Conservation (phyloP, 2,797 vertebrate genomes). For the Mustela erminea region DNA sequence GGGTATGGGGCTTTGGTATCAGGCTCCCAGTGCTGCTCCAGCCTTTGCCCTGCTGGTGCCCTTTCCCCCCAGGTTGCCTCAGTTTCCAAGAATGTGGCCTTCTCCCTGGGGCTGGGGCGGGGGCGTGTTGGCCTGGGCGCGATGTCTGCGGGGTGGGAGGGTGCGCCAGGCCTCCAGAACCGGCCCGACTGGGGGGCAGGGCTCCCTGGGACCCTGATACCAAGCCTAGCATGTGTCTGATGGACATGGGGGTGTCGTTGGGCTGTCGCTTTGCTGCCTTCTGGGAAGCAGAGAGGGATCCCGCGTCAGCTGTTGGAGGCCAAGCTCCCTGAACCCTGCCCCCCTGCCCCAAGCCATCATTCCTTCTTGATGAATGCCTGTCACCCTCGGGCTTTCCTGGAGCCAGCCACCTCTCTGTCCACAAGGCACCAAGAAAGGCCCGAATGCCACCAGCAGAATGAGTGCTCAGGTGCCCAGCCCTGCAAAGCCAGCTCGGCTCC, state of each 20-base stretch:
- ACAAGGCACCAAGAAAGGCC: background rate
- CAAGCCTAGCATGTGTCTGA: conserved; percentile 79
- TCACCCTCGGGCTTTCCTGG: background rate
- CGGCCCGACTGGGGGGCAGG: conserved; percentile 62
- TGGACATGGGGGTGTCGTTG: conserved; percentile 43
- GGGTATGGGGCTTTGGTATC: conserved; percentile 75
- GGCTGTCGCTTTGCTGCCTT: conserved; percentile 78
- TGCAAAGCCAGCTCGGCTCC: background rate
- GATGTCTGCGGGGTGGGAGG: background rate
- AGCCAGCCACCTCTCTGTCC: background rate
- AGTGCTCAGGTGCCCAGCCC: background rate
- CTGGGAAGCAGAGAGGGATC: conserved; percentile 67
- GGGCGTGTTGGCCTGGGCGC: background rate
- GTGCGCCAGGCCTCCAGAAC: background rate
- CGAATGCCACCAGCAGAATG: background rate
- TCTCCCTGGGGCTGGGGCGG: background rate
- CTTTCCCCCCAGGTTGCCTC: background rate
- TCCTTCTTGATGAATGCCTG: background rate
- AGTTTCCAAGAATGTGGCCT: background rate
- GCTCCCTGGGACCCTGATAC: conserved; percentile 72
- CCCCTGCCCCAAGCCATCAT: background rate
- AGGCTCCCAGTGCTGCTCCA: conserved; percentile 57
- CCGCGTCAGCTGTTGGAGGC: conserved; percentile 48
- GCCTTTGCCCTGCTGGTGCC: background rate
- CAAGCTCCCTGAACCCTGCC: background rate